These are phyloP conservation scores for roundworm (Caenorhabditis elegans) DNA, from an alignment of 1,140 invertebrate species.

Conservation along the genomic window DNA sequence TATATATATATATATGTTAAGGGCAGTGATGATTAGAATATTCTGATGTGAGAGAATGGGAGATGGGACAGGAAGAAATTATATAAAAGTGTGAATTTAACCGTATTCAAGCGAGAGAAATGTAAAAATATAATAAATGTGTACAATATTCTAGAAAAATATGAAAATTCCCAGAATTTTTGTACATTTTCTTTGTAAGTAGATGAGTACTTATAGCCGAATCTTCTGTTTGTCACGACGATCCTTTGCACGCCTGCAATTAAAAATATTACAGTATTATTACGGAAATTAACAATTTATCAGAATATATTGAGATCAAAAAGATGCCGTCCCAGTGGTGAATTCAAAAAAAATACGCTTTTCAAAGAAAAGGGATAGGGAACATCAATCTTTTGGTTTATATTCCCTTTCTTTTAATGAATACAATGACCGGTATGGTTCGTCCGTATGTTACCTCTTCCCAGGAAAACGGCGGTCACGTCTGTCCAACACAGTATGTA, in stretches of 20 bases:
- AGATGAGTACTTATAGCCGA: neutral
- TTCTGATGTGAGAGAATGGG: no score
- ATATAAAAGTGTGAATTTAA: no score
- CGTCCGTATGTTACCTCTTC: slow-evolving; percentile 10
- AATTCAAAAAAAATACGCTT: neutral
- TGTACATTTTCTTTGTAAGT: no score
- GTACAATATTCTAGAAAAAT: no score
- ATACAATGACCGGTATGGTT: neutral
- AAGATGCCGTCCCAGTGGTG: neutral
- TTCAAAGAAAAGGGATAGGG: neutral
- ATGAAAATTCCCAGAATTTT: no score
- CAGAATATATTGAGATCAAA: no score
- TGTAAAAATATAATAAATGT: no score
- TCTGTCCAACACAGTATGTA: no score
- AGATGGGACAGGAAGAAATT: no score
- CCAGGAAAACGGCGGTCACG: neutral
- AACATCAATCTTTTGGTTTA: slow-evolving; percentile 8
- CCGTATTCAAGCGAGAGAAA: neutral
- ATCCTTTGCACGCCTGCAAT: slow-evolving; percentile 11
- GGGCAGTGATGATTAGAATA: no score
- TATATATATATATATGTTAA: no score
- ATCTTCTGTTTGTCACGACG: slow-evolving; percentile 23
- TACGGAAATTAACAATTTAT: no score
- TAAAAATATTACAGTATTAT: neutral
- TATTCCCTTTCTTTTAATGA: neutral